Evolutionary conservation across 2,888 invertebrate genomes (phyloP).

Genomic region (Escarpia spicata): DNA sequence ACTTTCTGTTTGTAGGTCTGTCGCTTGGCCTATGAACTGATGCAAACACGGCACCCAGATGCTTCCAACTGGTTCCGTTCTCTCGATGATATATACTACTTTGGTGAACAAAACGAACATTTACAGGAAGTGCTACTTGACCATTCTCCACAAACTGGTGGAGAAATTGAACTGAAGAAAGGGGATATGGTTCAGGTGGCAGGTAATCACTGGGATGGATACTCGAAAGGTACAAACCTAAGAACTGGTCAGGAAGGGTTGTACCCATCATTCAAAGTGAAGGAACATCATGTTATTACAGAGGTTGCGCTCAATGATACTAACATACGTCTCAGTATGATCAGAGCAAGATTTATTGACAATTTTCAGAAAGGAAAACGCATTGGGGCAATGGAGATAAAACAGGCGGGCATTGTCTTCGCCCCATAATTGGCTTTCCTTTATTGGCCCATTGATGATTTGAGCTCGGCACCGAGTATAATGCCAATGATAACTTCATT

Average conservation of each 20-base stretch:
- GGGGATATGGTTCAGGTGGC: conserved; percentile 91
- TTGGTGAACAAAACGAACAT: conserved; percentile 94
- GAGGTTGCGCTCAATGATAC: conserved; percentile 73
- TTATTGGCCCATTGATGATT: too few species aligned
- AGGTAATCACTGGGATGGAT: conserved; percentile 98
- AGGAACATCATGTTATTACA: conserved; percentile 82
- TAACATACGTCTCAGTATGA: background rate
- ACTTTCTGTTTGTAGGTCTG: conserved; percentile 84
- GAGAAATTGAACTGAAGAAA: conserved; percentile 72
- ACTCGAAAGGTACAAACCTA: conserved; percentile 88
- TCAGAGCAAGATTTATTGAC: background rate
- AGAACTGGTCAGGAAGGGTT: conserved; percentile 76
- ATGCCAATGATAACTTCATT: too few species aligned
- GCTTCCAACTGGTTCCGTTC: conserved; percentile 83
- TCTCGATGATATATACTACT: conserved; percentile 97
- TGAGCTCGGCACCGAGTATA: too few species aligned
- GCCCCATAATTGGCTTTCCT: too few species aligned
- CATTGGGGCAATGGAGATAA: too few species aligned
- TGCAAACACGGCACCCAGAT: conserved; percentile 79
- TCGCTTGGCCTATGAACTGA: conserved; percentile 96
- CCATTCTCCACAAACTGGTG: conserved; percentile 27
- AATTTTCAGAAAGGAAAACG: too few species aligned
- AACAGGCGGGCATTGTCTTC: too few species aligned
- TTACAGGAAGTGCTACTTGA: conserved; percentile 77
- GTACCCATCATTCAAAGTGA: conserved; percentile 70